Evolutionary conservation across 1,140 invertebrate species (phyloP).

Genomic region (Liolophura sinensis): DNA sequence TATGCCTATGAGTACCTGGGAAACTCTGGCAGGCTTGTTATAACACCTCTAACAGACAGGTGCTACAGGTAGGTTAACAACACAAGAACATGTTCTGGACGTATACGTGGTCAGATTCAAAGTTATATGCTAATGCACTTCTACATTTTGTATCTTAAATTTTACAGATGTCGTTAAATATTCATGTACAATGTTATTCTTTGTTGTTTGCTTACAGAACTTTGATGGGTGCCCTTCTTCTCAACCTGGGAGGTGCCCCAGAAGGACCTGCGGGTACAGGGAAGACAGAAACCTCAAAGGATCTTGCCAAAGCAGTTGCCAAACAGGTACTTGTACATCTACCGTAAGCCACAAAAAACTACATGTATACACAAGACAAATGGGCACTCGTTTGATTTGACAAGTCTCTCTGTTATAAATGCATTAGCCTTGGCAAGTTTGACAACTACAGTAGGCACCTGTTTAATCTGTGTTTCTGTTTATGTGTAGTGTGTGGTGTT

Average conservation of each 20-base stretch:
- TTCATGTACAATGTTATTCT: not conserved
- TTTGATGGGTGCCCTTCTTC: slow-evolving; percentile 57
- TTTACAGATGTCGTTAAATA: not conserved
- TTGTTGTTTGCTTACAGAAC: slow-evolving; percentile 39
- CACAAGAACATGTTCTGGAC: not conserved
- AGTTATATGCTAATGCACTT: too few relatives aligned
- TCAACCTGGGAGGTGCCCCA: slow-evolving; percentile 59
- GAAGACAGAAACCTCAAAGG: slow-evolving; percentile 61
- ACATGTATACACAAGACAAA: not conserved
- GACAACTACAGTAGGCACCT: not conserved
- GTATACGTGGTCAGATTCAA: not conserved
- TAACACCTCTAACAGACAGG: slow-evolving; percentile 58
- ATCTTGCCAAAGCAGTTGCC: slow-evolving; percentile 59
- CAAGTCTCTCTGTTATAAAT: not conserved
- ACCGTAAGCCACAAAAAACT: too few relatives aligned
- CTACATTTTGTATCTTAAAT: too few relatives aligned
- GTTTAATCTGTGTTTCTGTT: not conserved
- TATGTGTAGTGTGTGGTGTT: slow-evolving; percentile 58
- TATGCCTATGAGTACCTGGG: slow-evolving; percentile 59
- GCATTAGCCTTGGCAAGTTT: not conserved
- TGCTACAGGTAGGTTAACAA: slow-evolving; percentile 49
- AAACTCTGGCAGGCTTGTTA: slow-evolving; percentile 54
- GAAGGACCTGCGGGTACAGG: slow-evolving; percentile 61
- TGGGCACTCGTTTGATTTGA: not conserved
- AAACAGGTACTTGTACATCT: slow-evolving; percentile 53